These are phyloP conservation scores for Corythucha ciliata DNA, from an alignment of 2,888 invertebrate species.

Conservation along the genomic window DNA sequence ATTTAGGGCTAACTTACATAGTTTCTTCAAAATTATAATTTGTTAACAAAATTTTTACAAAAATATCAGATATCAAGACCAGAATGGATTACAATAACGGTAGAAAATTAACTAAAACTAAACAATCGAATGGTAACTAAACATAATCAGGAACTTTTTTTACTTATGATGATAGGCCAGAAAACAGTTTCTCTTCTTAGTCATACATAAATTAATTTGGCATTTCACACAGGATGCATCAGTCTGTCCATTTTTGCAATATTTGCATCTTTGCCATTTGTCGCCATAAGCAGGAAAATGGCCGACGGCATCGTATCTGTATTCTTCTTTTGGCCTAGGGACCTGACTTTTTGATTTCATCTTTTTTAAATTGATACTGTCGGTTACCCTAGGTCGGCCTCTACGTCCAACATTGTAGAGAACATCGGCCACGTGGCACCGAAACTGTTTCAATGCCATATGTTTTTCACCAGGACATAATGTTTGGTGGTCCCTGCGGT, in stretches of 20 bases:
- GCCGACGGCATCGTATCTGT: slow-evolving; percentile 15
- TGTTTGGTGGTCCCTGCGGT: slow-evolving; percentile 16
- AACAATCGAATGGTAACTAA: no score
- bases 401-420: slow-evolving; percentile 5
- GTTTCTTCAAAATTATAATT: no score
- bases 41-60: no score
- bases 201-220: slow-evolving; percentile 21
- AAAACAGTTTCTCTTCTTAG: slow-evolving; percentile 23
- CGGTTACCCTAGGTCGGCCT: not conserved
- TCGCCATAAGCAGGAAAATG: slow-evolving; percentile 17
- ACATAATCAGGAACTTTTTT: no score
- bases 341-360: not conserved
- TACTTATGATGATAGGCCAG: slow-evolving; percentile 9
- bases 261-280: slow-evolving; percentile 10
- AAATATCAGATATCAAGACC: no score
- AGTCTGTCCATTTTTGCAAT: slow-evolving; percentile 11
- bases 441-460: slow-evolving; percentile 12
- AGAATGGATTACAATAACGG: no score
- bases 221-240: slow-evolving; percentile 19
- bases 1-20: no score
- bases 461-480: slow-evolving; percentile 13
- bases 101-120: no score
- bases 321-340: slow-evolving; percentile 16
- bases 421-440: slow-evolving; percentile 9
- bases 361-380: not conserved